Evolutionary conservation across 2,113 vertebrate genomes (phyloP).

Genomic region (Mohoua ochrocephala): DNA sequence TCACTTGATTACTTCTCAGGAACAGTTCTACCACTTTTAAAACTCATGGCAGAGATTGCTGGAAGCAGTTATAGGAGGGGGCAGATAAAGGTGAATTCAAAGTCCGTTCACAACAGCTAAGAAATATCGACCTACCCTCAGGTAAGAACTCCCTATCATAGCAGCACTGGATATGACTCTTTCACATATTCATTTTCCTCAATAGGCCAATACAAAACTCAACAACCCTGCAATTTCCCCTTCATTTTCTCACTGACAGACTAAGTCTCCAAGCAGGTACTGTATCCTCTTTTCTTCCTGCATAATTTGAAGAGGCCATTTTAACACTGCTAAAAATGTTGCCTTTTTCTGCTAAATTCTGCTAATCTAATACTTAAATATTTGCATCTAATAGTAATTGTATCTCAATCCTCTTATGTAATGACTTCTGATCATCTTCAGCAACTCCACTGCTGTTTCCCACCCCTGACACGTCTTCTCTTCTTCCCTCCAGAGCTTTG

Average conservation of each 20-base stretch:
- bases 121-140: not conserved
- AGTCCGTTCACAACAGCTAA: not conserved
- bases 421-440: not conserved
- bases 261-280: not conserved
- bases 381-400: not conserved
- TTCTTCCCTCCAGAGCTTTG: not conserved
- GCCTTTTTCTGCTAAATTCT: not conserved
- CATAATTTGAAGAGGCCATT: not conserved
- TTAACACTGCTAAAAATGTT: not conserved
- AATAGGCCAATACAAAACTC: not conserved
- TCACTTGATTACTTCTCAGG: not conserved
- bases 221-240: not conserved
- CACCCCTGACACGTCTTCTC: not conserved
- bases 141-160: not conserved
- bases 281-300: not conserved
- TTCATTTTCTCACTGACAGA: not conserved
- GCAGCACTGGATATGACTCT: not conserved
- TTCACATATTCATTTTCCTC: not conserved
- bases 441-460: not conserved
- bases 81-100: not conserved
- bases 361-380: not conserved
- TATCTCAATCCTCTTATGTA: not conserved
- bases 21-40: not conserved
- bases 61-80: not conserved
- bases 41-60: not conserved